Evolutionary conservation across 2,888 invertebrate species (phyloP).

Genomic region (Aromia moschata): DNA sequence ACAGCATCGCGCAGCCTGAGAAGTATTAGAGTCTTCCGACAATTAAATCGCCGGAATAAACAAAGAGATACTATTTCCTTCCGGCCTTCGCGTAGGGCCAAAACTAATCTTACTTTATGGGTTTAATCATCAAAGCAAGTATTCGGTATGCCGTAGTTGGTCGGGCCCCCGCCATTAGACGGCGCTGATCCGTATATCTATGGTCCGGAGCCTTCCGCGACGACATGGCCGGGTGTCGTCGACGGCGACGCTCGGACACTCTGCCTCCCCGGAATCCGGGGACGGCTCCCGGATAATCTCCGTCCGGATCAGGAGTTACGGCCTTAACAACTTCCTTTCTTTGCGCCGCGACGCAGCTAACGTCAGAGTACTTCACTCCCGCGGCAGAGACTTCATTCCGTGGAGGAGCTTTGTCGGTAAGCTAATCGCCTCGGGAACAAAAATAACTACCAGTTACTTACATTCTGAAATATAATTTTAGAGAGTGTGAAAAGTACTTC

Average conservation of each 20-base stretch:
- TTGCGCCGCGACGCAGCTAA: too few relatives aligned
- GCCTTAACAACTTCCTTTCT: conserved; percentile 37
- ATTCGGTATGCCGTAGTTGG: not conserved
- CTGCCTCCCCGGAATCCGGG: conserved; percentile 35
- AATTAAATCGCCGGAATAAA: too few relatives aligned
- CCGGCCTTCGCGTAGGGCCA: not conserved
- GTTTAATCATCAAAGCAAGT: conserved; percentile 1
- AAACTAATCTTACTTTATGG: conserved; percentile 9
- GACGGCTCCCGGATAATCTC: conserved; percentile 42
- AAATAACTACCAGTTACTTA: too few relatives aligned
- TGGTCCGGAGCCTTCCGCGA: not conserved
- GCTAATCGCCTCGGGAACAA: too few relatives aligned
- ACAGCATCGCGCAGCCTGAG: too few relatives aligned
- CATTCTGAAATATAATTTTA: too few relatives aligned
- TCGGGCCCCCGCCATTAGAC: not conserved
- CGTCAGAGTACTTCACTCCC: too few relatives aligned
- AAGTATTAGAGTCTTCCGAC: too few relatives aligned
- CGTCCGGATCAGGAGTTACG: conserved; percentile 43
- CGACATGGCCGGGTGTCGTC: conserved; percentile 10
- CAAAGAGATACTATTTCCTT: too few relatives aligned
- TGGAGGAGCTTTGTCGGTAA: too few relatives aligned
- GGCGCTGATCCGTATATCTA: conserved; percentile 7
- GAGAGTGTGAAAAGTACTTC: too few relatives aligned
- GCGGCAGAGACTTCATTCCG: too few relatives aligned
- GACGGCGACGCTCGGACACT: conserved; percentile 10